A percentile compares a stretch with the other conserved stretches of the same genome.
Evolutionary conservation across 2,113 vertebrate genomes (phyloP).

Genomic region (Pholis gunnellus): DNA sequence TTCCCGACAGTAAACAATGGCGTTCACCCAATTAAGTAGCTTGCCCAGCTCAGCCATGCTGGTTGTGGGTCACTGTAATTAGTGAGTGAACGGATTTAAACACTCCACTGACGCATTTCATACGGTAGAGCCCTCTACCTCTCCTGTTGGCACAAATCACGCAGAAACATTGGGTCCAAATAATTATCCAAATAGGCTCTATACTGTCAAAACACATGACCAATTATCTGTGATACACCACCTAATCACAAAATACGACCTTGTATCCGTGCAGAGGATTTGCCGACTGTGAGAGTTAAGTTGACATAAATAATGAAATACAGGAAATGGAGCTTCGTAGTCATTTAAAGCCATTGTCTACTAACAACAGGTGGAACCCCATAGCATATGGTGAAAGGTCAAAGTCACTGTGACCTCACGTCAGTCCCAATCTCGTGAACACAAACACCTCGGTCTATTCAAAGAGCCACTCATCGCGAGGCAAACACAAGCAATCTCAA

Average conservation of each 20-base stretch:
- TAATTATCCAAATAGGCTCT: slow-evolving; percentile 34
- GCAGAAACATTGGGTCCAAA: slow-evolving; percentile 22
- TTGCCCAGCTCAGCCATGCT: slow-evolving; percentile 29
- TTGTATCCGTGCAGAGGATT: background rate
- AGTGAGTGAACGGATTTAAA: slow-evolving; percentile 25
- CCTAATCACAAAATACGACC: background rate
- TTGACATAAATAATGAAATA: background rate
- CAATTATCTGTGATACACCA: slow-evolving; percentile 31
- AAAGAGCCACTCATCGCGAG: background rate
- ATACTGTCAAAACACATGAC: slow-evolving; percentile 42
- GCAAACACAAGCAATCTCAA: background rate
- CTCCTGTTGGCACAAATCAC: slow-evolving; percentile 11
- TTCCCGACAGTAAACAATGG: slow-evolving; percentile 26
- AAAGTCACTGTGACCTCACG: background rate
- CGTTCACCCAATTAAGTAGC: slow-evolving; percentile 31
- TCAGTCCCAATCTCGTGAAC: background rate
- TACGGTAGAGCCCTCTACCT: background rate
- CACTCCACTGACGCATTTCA: background rate
- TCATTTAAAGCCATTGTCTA: background rate
- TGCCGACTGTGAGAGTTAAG: background rate
- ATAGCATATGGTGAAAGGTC: background rate
- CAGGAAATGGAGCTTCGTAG: background rate
- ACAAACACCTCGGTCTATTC: background rate
- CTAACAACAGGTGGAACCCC: background rate
- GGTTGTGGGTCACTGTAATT: slow-evolving; percentile 33